Evolutionary conservation across 2,113 vertebrate genomes (phyloP).

Genomic region (Clinocottus analis): DNA sequence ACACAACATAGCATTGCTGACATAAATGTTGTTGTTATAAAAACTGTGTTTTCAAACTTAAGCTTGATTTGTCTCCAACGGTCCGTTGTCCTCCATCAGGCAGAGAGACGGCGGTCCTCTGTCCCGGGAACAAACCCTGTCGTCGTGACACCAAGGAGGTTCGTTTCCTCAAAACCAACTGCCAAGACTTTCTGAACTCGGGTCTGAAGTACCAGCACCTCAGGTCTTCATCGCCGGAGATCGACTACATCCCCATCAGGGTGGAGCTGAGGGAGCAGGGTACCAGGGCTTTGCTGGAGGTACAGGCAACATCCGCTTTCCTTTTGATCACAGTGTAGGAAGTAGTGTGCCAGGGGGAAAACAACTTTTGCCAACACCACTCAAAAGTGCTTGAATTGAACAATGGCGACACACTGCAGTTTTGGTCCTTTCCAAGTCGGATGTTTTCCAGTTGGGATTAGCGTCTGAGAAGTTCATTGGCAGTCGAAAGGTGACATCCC

Average conservation of each 20-base stretch:
- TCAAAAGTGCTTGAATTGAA: not conserved
- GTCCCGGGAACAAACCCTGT: slow-evolving; percentile 78
- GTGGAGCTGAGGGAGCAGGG: slow-evolving; percentile 79
- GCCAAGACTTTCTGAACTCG: slow-evolving; percentile 79
- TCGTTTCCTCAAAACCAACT: slow-evolving; percentile 76
- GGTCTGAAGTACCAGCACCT: slow-evolving; percentile 81
- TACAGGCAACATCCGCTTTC: slow-evolving; percentile 7
- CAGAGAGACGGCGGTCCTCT: slow-evolving; percentile 67
- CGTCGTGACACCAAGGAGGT: slow-evolving; percentile 63
- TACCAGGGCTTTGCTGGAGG: slow-evolving; percentile 75
- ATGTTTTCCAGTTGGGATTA: slow-evolving; percentile 10
- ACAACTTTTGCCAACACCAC: not conserved
- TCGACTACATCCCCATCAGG: slow-evolving; percentile 79
- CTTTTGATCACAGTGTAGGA: not conserved
- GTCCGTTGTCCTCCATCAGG: slow-evolving; percentile 47
- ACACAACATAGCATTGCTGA: not conserved
- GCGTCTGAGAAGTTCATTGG: slow-evolving; percentile 29
- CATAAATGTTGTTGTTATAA: not conserved
- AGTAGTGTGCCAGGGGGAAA: not conserved
- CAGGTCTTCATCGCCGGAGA: slow-evolving; percentile 76
- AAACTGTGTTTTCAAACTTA: not conserved
- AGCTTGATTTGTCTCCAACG: not conserved
- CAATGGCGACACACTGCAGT: slow-evolving; percentile 9
- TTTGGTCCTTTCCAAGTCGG: not conserved
- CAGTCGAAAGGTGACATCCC: slow-evolving; percentile 45